Evolutionary conservation across 2,888 invertebrate genomes (phyloP).

Genomic region (Ischnus inquisitorius): DNA sequence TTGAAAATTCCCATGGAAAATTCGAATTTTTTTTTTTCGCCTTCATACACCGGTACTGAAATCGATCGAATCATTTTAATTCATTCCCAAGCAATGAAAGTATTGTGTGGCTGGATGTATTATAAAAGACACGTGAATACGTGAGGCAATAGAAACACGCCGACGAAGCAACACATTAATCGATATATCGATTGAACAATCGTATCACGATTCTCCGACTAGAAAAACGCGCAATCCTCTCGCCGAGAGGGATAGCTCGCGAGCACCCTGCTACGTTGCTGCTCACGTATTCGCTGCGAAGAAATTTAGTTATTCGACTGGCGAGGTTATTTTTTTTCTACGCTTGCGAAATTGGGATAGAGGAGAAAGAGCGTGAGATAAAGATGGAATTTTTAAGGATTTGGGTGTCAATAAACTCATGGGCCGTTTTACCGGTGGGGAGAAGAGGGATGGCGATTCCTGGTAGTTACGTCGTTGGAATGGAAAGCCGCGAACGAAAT

Average conservation of each 20-base stretch:
- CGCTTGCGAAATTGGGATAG: slow-evolving; percentile 38
- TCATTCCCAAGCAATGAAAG: slow-evolving; percentile 26
- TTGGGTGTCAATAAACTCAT: slow-evolving; percentile 22
- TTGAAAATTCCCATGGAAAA: slow-evolving; percentile 51
- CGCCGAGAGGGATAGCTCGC: not conserved
- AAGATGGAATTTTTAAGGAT: slow-evolving; percentile 14
- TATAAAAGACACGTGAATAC: slow-evolving; percentile 14
- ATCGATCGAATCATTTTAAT: slow-evolving; percentile 21
- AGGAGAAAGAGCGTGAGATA: slow-evolving; percentile 12
- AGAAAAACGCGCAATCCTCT: slow-evolving; percentile 29
- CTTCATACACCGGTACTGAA: not conserved
- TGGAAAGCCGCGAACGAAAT: not conserved
- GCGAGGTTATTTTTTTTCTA: slow-evolving; percentile 1
- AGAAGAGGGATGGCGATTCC: not conserved
- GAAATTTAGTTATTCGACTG: slow-evolving; percentile 39
- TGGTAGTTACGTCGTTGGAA: slow-evolving; percentile 6
- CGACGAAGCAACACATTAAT: slow-evolving; percentile 44
- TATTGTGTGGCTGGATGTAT: slow-evolving; percentile 3
- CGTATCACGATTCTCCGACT: slow-evolving; percentile 55
- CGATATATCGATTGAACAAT: slow-evolving; percentile 58
- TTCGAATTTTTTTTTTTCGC: not conserved
- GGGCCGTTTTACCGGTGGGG: not conserved
- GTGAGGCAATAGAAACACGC: slow-evolving; percentile 32
- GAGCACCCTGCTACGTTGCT: not conserved
- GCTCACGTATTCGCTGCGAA: slow-evolving; percentile 33